Evolutionary conservation across 1,140 invertebrate species (phyloP).

Genomic region (Andrena cerasifolii): DNA sequence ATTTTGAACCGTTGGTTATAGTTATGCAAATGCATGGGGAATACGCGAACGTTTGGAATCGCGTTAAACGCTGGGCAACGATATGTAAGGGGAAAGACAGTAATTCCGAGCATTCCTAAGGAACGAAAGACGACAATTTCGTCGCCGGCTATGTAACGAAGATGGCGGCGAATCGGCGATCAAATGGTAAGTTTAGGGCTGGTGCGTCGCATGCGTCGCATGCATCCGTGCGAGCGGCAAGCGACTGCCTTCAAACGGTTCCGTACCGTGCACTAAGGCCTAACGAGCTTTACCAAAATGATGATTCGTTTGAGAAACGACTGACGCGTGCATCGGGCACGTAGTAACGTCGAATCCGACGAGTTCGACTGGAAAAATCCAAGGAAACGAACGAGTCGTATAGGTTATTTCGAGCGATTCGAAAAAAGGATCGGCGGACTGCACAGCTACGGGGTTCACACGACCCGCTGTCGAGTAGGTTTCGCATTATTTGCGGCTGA

Average conservation of each 20-base stretch:
- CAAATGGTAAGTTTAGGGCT: conserved; percentile 59
- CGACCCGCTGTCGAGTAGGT: conserved; percentile 51
- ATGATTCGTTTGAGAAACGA: conserved; percentile 3
- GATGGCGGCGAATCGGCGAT: conserved; percentile 74
- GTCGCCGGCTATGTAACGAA: conserved; percentile 72
- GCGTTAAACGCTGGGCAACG: background rate
- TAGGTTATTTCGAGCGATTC: conserved; percentile 27
- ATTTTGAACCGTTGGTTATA: background rate
- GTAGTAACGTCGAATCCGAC: background rate
- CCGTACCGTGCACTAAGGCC: background rate
- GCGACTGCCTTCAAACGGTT: conserved; percentile 51
- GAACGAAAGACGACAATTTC: conserved; percentile 47
- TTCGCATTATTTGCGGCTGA: conserved; percentile 38
- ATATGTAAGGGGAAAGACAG: background rate
- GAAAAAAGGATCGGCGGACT: conserved; percentile 24
- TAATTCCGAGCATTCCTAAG: background rate
- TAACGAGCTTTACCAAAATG: conserved; percentile 11
- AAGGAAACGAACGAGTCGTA: background rate
- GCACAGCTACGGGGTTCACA: conserved; percentile 74
- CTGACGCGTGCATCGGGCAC: background rate
- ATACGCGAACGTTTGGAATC: too few relatives aligned
- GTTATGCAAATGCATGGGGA: background rate
- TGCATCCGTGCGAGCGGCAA: conserved; percentile 52
- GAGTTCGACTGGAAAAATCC: background rate
- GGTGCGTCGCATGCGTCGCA: conserved; percentile 66